These are phyloP conservation scores for Sebastes cheni DNA, from an alignment of 2,797 vertebrate genomes.

Conservation along the genomic window DNA sequence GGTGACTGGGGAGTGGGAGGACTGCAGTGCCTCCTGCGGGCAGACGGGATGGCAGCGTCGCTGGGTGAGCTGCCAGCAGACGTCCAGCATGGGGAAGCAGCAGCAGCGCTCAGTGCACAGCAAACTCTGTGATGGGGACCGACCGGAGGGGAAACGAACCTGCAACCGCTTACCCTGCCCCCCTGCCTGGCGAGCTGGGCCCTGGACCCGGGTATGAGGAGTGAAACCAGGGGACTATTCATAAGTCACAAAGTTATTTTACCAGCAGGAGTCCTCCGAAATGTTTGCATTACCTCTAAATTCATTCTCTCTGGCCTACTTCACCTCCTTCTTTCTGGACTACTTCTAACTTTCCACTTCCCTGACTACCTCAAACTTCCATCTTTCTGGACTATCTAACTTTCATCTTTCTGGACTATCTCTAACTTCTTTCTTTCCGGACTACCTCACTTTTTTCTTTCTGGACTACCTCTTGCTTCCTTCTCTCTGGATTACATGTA, in stretches of 20 bases:
- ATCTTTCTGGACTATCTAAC: background rate
- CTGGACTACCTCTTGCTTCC: background rate
- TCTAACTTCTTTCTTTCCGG: background rate
- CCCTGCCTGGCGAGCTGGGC: conserved; percentile 86
- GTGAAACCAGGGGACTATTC: background rate
- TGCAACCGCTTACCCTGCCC: conserved; percentile 93
- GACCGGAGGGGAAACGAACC: conserved; percentile 87
- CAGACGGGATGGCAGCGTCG: conserved; percentile 89
- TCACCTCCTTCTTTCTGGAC: background rate
- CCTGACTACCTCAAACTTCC: background rate
- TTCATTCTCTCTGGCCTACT: background rate
- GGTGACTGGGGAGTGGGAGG: conserved; percentile 91
- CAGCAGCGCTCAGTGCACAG: conserved; percentile 78
- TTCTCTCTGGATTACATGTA: background rate
- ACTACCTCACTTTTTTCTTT: background rate
- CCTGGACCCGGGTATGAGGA: conserved; percentile 89
- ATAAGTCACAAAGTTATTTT: background rate
- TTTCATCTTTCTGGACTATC: too few species aligned
- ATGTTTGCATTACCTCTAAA: background rate
- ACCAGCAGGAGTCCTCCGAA: background rate
- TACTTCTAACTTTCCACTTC: background rate
- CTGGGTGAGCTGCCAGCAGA: conserved; percentile 89
- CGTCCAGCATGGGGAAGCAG: conserved; percentile 78
- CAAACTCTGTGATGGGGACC: conserved; percentile 87
- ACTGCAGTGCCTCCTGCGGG: conserved; percentile 92